Evolutionary conservation across 2,797 vertebrate species (phyloP).

Genomic region (Dallia pectoralis): DNA sequence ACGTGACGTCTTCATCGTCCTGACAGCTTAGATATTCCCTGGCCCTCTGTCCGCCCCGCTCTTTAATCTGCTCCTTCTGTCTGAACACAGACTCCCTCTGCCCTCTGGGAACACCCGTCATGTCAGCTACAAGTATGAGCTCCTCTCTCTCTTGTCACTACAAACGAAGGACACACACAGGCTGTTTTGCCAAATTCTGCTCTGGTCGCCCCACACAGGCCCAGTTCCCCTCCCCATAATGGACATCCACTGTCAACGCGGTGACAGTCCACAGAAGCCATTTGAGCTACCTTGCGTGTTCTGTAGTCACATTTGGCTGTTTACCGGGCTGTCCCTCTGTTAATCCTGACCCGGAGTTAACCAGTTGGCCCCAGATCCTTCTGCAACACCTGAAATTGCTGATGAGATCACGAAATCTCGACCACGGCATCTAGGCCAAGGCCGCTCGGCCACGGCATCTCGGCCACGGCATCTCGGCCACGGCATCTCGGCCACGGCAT

Average conservation of each 20-base stretch:
- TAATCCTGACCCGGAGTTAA: slow-evolving; percentile 24
- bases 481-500: slow-evolving; percentile 26
- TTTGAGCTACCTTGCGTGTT: neutral
- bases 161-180: neutral
- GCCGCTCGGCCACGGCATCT: too few species aligned
- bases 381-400: slow-evolving; percentile 24
- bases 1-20: neutral
- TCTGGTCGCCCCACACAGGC: neutral
- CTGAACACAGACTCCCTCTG: neutral
- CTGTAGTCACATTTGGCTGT: slow-evolving; percentile 15
- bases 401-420: slow-evolving; percentile 15
- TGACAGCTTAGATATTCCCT: neutral
- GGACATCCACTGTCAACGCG: neutral
- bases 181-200: neutral
- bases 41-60: neutral
- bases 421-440: too few species aligned
- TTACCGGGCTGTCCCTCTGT: slow-evolving; percentile 1
- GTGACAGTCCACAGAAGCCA: neutral
- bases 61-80: neutral
- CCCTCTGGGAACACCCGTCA: neutral
- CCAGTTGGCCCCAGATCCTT: slow-evolving; percentile 25
- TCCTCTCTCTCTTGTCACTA: neutral
- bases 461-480: slow-evolving; percentile 32
- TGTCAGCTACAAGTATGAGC: slow-evolving; percentile 1
- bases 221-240: neutral